Evolutionary conservation across 2,113 vertebrate species (phyloP).

Genomic region (Noturus placidus): DNA sequence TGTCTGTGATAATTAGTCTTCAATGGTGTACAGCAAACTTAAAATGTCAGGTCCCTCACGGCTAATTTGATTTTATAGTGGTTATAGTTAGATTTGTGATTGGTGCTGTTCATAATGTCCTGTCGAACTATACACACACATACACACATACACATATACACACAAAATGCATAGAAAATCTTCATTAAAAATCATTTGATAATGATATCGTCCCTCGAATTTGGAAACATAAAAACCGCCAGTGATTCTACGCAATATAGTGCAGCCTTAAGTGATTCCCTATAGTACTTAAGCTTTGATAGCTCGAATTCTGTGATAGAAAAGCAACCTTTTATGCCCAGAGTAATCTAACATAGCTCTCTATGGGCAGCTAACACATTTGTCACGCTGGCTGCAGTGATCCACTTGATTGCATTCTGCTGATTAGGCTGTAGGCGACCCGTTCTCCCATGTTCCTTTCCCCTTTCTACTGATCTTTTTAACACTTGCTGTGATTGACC

Average conservation of each 20-base stretch:
- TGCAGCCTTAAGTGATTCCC: neutral
- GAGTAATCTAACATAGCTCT: constrained; percentile 45
- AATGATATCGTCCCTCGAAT: neutral
- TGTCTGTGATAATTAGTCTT: neutral
- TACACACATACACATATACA: no score
- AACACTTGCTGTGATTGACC: constrained; percentile 12
- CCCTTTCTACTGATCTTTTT: constrained; percentile 24
- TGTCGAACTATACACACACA: no score
- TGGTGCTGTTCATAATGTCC: neutral
- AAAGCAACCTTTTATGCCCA: constrained; percentile 29
- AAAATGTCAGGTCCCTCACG: neutral
- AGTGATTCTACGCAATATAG: neutral
- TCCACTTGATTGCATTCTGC: constrained; percentile 53
- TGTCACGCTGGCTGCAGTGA: constrained; percentile 34
- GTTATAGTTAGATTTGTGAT: neutral
- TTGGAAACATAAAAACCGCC: neutral
- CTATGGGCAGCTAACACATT: constrained; percentile 41
- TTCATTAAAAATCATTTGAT: no score
- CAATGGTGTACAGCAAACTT: neutral
- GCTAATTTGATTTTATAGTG: neutral
- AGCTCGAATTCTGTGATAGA: constrained; percentile 31
- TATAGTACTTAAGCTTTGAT: constrained; percentile 26
- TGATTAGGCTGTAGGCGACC: constrained; percentile 36
- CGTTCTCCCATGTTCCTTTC: constrained; percentile 15
- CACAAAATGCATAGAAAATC: no score